phyloP scores from a whole-genome alignment of 2,797 vertebrate genomes.

The Squalus acanthias region DNA sequence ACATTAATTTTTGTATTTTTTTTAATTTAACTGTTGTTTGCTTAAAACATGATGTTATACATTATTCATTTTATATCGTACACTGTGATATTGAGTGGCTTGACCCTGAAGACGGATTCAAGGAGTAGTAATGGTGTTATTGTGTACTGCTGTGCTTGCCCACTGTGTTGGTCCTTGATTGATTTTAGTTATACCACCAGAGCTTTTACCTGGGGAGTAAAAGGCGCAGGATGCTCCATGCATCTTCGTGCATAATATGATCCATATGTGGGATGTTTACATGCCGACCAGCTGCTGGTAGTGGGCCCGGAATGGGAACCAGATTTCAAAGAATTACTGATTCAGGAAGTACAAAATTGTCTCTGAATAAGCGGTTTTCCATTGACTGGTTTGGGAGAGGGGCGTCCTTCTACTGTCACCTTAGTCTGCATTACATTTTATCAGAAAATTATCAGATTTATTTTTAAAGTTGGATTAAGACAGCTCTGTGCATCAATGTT shows the following conservation, averaged over 20 bases:
- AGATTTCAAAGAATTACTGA: neutral
- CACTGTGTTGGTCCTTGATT: too few relatives aligned
- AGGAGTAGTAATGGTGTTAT: neutral
- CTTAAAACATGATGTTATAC: neutral
- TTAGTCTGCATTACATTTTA: neutral
- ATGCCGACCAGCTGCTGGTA: neutral
- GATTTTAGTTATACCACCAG: too few relatives aligned
- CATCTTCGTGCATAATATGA: neutral
- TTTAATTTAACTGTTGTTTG: neutral
- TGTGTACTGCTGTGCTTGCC: neutral
- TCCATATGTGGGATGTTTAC: neutral
- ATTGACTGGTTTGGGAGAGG: neutral
- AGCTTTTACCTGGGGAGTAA: neutral
- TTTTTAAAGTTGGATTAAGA: neutral
- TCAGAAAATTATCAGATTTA: neutral
- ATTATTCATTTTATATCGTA: neutral
- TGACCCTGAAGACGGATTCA: neutral
- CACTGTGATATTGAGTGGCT: neutral
- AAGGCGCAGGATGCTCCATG: neutral
- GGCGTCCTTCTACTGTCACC: neutral
- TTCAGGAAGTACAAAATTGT: neutral
- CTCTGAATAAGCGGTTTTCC: neutral
- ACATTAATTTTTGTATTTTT: neutral
- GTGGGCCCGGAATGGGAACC: neutral
- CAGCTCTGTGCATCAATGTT: neutral